Percentiles rank a stretch among this genome's conserved stretches.
Conservation (phyloP, 1,140 invertebrate species). For the Drosophila burlai region DNA sequence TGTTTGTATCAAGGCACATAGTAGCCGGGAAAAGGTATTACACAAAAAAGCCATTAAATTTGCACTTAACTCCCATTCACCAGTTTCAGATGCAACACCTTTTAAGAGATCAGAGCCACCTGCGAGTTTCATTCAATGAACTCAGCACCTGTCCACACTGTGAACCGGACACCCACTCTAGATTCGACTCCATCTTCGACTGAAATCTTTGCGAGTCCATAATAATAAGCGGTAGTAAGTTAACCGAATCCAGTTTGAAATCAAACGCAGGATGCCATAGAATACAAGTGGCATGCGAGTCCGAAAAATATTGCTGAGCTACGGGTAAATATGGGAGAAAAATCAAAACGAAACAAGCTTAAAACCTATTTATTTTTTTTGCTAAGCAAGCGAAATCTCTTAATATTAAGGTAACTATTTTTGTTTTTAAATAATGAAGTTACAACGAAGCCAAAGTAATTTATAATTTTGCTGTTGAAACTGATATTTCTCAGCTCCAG, state of each 20-base stretch:
- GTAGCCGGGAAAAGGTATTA: slow-evolving; percentile 28
- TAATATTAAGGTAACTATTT: not conserved
- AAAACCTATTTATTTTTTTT: not conserved
- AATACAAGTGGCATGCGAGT: slow-evolving; percentile 66
- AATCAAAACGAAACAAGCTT: not conserved
- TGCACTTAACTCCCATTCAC: not conserved
- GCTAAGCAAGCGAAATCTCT: not conserved
- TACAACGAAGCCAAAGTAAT: not conserved
- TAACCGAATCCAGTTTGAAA: slow-evolving; percentile 24
- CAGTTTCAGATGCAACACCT: slow-evolving; percentile 21
- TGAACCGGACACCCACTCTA: slow-evolving; percentile 43
- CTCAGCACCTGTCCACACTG: slow-evolving; percentile 39
- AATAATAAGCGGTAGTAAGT: slow-evolving; percentile 31
- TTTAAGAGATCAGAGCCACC: not conserved
- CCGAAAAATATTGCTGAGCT: slow-evolving; percentile 63
- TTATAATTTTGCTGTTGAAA: not conserved
- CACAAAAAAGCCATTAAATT: no score
- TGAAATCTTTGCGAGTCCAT: slow-evolving; percentile 41
- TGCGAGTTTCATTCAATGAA: slow-evolving; percentile 21
- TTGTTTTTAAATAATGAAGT: not conserved
- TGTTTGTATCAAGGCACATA: not conserved
- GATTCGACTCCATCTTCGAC: slow-evolving; percentile 34
- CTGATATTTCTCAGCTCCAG: not conserved
- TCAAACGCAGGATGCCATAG: slow-evolving; percentile 62
- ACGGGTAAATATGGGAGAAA: not conserved